Conservation (phyloP, 2,888 invertebrate genomes). For the Coelogynopora nodosa region DNA sequence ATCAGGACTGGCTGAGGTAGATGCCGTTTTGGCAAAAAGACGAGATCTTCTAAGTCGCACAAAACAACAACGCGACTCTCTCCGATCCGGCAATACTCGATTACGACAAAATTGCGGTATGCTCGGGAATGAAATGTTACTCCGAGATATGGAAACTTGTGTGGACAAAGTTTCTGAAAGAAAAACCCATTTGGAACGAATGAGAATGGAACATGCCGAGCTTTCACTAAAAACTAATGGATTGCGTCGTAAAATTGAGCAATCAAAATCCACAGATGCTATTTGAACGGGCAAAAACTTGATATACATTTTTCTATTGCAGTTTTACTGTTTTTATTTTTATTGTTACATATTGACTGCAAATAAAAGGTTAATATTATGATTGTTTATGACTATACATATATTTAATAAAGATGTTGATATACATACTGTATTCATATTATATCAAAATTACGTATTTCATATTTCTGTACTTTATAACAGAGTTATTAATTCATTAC, state of each 20-base stretch:
- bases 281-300: too few species aligned
- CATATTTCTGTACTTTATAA: too few species aligned
- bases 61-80: slow-evolving; percentile 63
- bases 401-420: too few species aligned
- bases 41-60: slow-evolving; percentile 58
- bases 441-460: too few species aligned
- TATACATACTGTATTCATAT: too few species aligned
- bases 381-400: too few species aligned
- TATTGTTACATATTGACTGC: too few species aligned
- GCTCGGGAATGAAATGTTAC: slow-evolving; percentile 63
- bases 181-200: slow-evolving; percentile 53
- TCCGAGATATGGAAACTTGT: slow-evolving; percentile 64
- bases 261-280: slow-evolving; percentile 50
- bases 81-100: slow-evolving; percentile 61
- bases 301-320: too few species aligned
- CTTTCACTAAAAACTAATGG: slow-evolving; percentile 57
- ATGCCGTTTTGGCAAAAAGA: slow-evolving; percentile 52
- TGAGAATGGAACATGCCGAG: slow-evolving; percentile 59
- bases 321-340: too few species aligned
- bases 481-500: too few species aligned
- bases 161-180: slow-evolving; percentile 57
- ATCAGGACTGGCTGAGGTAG: slow-evolving; percentile 35
- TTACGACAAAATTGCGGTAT: slow-evolving; percentile 64
- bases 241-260: slow-evolving; percentile 59
- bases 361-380: too few species aligned